phyloP scores from a whole-genome alignment of 2,888 invertebrate species.

The Hypselothyrea guttata region DNA sequence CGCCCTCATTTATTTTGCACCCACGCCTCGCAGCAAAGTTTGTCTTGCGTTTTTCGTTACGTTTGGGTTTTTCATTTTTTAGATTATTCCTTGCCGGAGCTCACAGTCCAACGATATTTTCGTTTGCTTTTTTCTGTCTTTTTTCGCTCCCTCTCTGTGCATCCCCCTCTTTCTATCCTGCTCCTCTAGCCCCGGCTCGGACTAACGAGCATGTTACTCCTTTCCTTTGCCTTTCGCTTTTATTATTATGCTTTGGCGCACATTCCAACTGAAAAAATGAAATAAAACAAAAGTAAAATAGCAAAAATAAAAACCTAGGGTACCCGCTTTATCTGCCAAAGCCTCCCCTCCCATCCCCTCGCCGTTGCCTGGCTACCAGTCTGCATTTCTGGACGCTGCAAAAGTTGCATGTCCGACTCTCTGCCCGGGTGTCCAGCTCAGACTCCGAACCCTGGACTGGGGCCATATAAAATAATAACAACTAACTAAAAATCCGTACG shows the following conservation, averaged over 20 bases:
- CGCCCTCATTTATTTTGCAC: slow-evolving; percentile 73
- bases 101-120: slow-evolving; percentile 55
- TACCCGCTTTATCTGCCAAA: slow-evolving; percentile 44
- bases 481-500: slow-evolving; percentile 76
- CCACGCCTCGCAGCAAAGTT: slow-evolving; percentile 77
- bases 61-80: slow-evolving; percentile 78
- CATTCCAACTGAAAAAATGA: slow-evolving; percentile 55
- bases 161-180: slow-evolving; percentile 37
- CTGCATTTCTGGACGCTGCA: slow-evolving; percentile 41
- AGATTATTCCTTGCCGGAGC: slow-evolving; percentile 70
- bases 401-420: slow-evolving; percentile 69
- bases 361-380: slow-evolving; percentile 58
- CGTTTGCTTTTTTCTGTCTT: slow-evolving; percentile 8
- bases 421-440: slow-evolving; percentile 22
- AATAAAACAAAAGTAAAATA: slow-evolving; percentile 3
- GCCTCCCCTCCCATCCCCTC: not conserved
- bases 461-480: slow-evolving; percentile 75
- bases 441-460: slow-evolving; percentile 29
- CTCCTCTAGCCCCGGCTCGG: slow-evolving; percentile 43
- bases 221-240: slow-evolving; percentile 74
- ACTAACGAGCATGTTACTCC: slow-evolving; percentile 78
- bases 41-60: slow-evolving; percentile 68
- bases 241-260: slow-evolving; percentile 77
- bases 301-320: slow-evolving; percentile 40
- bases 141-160: slow-evolving; percentile 10